Base-by-base conservation (phyloP, 2,797 vertebrate species). In the Sebastes trivittatus region DNA sequence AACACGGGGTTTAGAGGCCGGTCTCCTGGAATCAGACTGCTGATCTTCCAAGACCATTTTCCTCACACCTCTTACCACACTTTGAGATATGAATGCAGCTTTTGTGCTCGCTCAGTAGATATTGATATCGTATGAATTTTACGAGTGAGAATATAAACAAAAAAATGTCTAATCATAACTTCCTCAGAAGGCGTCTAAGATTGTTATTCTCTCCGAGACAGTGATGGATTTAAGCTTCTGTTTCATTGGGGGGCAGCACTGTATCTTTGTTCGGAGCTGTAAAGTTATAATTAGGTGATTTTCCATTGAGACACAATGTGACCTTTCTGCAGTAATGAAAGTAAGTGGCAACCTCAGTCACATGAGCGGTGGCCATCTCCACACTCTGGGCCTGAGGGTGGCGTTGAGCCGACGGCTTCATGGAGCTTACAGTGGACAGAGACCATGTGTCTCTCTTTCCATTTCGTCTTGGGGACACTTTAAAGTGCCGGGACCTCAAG, bases 291-390 rank as follows among this genome's bases (percentile, higher is more conserved):
- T 95, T 94, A 94, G 92, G 88, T 29, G 91, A 89, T 94, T 89
- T 94, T 93, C 90, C 92, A 93, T 81, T 86, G 90, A 91, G 86
- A 86, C 85, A 93, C 88, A 88, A 86, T 87, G 85, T 95, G 94
- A 95, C 95, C 96, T 96, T 96, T 94, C 89, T 92, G 85, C 83
- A 87, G 94, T 93, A 94, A 91, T 91, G 89, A 91, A 94, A 94
- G 90, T 91, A 92, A 90, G 87, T 77, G 85, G 84, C 87, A 89
- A 87, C 90, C 84, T 89, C 77, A 64, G 92, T 91, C 92, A 92
- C 89, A 93, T 92, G 93, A 92, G 92, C 64, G 42, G 84, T 87
- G 89, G 84, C 84, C 86, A 87, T 78, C 86, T 91, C 88, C 79
- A 75, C 77, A 88, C 78, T 46, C 78, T 11, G 77, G 79, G 74